Conservation (phyloP, 1,140 invertebrate species). For the Halotydeus destructor region DNA sequence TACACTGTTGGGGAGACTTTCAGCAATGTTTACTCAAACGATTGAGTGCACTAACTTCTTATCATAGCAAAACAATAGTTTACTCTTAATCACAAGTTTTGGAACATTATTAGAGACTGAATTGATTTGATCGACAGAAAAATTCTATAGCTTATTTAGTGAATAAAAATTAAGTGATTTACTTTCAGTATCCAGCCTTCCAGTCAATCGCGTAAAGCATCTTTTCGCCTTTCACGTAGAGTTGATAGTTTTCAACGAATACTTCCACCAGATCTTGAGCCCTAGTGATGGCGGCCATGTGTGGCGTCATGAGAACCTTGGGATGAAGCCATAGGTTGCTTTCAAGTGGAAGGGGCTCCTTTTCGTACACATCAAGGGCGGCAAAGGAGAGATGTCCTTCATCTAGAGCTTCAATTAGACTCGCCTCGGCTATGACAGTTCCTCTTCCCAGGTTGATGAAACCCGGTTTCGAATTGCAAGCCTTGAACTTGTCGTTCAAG, state of each 20-base stretch:
- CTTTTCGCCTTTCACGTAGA: neutral
- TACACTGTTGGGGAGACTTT: too few species aligned
- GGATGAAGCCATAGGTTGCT: slow-evolving; percentile 32
- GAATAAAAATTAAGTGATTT: too few species aligned
- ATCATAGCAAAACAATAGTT: too few species aligned
- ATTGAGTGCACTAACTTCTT: too few species aligned
- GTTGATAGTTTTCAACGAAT: slow-evolving; percentile 25
- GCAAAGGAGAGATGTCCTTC: slow-evolving; percentile 33
- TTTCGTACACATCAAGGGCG: slow-evolving; percentile 35
- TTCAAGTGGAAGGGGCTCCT: slow-evolving; percentile 30
- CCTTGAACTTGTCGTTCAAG: slow-evolving; percentile 23
- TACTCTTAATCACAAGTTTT: too few species aligned
- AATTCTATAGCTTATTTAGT: too few species aligned
- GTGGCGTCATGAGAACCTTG: slow-evolving; percentile 34
- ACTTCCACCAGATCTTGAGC: slow-evolving; percentile 25
- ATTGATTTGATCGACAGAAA: too few species aligned
- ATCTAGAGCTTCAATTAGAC: slow-evolving; percentile 32
- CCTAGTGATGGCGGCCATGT: slow-evolving; percentile 28
- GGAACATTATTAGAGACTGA: too few species aligned
- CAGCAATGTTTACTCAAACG: too few species aligned
- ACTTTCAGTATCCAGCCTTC: slow-evolving; percentile 6
- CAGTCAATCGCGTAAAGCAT: slow-evolving; percentile 7
- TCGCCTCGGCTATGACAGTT: slow-evolving; percentile 30
- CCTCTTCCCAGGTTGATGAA: slow-evolving; percentile 39
- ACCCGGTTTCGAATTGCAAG: slow-evolving; percentile 19